phyloP scores from a whole-genome alignment of 2,113 vertebrate species.

The Eulemur rufifrons region DNA sequence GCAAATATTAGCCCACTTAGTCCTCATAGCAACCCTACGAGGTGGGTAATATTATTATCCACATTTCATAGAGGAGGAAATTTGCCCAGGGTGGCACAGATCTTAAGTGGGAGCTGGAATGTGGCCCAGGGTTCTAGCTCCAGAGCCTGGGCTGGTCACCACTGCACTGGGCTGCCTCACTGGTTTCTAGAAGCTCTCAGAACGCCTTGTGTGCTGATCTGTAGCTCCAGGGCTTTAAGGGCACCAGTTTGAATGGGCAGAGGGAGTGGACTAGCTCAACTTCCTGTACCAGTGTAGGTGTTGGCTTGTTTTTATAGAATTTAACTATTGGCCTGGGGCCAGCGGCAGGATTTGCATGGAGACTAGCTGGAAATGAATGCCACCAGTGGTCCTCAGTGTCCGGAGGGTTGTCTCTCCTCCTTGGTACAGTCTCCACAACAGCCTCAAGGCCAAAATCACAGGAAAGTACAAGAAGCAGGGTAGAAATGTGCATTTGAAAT shows the following conservation, averaged over 20 bases:
- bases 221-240: neutral
- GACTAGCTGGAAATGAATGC: neutral
- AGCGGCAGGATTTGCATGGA: neutral
- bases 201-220: neutral
- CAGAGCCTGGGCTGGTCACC: neutral
- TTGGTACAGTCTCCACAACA: neutral
- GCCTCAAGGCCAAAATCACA: neutral
- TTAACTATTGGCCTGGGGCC: neutral
- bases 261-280: neutral
- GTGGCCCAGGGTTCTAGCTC: neutral
- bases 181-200: neutral
- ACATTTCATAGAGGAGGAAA: neutral
- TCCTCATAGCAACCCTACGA: too few species aligned
- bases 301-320: constrained; percentile 6
- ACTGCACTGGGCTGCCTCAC: rapidly evolving
- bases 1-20: too few species aligned
- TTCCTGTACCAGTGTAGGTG: neutral
- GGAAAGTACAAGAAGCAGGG: too few species aligned
- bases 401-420: neutral
- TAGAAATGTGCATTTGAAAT: too few species aligned
- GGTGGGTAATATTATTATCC: neutral
- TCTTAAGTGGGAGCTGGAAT: neutral
- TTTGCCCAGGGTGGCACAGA: neutral
- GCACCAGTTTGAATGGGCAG: neutral
- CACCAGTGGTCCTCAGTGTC: neutral